Evolutionary conservation across 2,888 invertebrate genomes (phyloP), one percentile per base, ranked within the genome.

Genomic region (Falcaria lacertinaria): DNA sequence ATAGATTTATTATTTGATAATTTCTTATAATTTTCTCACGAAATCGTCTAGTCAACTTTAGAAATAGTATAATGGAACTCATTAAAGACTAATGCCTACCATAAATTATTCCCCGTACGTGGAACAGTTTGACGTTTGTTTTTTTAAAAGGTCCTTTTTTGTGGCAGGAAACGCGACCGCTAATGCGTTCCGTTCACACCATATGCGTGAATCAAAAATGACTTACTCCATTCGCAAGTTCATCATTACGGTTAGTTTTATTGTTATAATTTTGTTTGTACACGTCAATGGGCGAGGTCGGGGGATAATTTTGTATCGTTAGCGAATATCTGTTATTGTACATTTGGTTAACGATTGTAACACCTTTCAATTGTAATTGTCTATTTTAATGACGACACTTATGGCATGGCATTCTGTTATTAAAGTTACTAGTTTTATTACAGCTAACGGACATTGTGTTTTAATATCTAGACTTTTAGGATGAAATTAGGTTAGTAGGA

Each of bases 221-320:
- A 75, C 72, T 64, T 52, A 58, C 54, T 59, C 52, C 43, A 46
- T 53, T 52, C 46, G 47, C 51, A 45, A 48, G 47, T 57, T 61
- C 59, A 61, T 74, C 69, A 71, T 73, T 64, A 64, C 45, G 60
- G 50, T 50, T 45, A 45, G 47, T 61, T 60, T 68, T 71, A 72
- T 72, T 74, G 75, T 74, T 72, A 74, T 79, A 80, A 79, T 80
- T 78, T 72, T 74, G 80, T 80, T 77, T 75, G 73, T 70, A 66
- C 73, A 72, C 68, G 50, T 61, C 60, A 59, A 54, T 48, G 57
- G 54, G 66, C 52, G 59, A 48, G 50, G 63, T 47, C 15, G 15
- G 44, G 49, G 50, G 49, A 52, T 69, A 69, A 72, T 80, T 79
- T 76, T 37, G 66, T 60, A 62, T 81, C 77, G 80, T 82, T 80